A percentile compares a stretch with the other conserved stretches of the same genome.
phyloP scores from a whole-genome alignment of 2,113 vertebrate genomes.

The Pachycephala philippinensis region DNA sequence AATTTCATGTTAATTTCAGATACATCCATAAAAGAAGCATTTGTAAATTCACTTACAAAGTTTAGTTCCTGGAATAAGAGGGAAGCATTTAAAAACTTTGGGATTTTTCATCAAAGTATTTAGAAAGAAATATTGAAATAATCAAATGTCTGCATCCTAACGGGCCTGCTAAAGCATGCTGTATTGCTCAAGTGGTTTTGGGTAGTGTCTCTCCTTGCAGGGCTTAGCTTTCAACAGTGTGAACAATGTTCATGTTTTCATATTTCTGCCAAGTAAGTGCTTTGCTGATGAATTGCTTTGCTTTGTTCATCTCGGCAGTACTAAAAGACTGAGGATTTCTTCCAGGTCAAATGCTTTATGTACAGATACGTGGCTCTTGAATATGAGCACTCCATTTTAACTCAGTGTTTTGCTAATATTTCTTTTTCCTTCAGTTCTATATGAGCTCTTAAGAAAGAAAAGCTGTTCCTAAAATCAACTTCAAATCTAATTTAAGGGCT shows the following conservation, averaged over 20 bases:
- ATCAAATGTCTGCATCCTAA: background rate
- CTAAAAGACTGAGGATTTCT: background rate
- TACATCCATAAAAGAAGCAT: background rate
- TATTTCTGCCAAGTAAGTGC: background rate
- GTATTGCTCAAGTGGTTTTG: background rate
- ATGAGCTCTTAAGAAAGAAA: background rate
- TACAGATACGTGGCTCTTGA: background rate
- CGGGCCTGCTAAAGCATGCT: background rate
- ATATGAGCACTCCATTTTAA: background rate
- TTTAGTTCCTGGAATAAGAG: background rate
- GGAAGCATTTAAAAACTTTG: background rate
- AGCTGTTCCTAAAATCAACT: background rate
- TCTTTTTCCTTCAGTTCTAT: background rate
- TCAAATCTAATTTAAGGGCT: background rate
- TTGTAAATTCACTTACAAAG: background rate
- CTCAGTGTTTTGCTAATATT: background rate
- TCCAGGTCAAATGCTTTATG: slow-evolving; percentile 52
- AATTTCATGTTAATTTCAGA: background rate
- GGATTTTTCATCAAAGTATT: background rate
- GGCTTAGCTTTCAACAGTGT: background rate
- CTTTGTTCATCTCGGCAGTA: background rate
- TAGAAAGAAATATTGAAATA: background rate
- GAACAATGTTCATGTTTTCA: background rate
- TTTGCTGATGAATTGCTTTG: background rate
- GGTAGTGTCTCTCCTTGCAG: background rate